These are phyloP conservation scores for Acrobasis repandana DNA, from an alignment of 2,888 invertebrate species.

Conservation along the genomic window DNA sequence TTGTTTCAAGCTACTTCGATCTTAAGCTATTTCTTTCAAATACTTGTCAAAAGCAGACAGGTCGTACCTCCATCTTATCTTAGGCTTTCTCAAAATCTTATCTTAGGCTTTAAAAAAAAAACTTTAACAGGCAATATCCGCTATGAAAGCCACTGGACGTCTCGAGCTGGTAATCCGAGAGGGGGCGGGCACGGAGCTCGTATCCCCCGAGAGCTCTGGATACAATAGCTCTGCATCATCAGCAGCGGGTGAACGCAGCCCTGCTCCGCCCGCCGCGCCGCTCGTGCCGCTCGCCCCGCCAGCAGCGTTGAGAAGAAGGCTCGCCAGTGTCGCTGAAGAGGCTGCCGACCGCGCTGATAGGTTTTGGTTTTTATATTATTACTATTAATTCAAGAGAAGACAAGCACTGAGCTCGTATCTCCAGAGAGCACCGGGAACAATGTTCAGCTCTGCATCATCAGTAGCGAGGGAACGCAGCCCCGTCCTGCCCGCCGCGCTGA, in stretches of 20 bases:
- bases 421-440: too few relatives aligned
- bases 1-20: too few relatives aligned
- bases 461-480: too few relatives aligned
- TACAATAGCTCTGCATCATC: conserved; percentile 94
- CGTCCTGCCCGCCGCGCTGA: too few relatives aligned
- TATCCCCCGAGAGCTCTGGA: conserved; percentile 91
- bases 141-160: conserved; percentile 90
- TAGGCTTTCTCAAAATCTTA: too few relatives aligned
- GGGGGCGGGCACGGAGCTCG: conserved; percentile 90
- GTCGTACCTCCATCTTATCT: too few relatives aligned
- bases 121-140: conserved; percentile 88
- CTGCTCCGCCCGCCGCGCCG: conserved; percentile 74
- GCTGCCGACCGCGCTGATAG: conserved; percentile 84
- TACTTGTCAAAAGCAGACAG: too few relatives aligned
- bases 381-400: too few relatives aligned
- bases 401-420: too few relatives aligned
- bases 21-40: too few relatives aligned
- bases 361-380: conserved; percentile 42
- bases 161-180: conserved; percentile 90
- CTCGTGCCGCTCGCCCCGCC: conserved; percentile 71
- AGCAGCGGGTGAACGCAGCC: conserved; percentile 87
- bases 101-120: too few relatives aligned
- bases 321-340: conserved; percentile 90
- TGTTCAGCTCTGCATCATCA: too few relatives aligned
- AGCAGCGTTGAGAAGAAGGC: conserved; percentile 85